Evolutionary conservation across 2,797 vertebrate species (phyloP).

Genomic region (Oryzias sinensis): DNA sequence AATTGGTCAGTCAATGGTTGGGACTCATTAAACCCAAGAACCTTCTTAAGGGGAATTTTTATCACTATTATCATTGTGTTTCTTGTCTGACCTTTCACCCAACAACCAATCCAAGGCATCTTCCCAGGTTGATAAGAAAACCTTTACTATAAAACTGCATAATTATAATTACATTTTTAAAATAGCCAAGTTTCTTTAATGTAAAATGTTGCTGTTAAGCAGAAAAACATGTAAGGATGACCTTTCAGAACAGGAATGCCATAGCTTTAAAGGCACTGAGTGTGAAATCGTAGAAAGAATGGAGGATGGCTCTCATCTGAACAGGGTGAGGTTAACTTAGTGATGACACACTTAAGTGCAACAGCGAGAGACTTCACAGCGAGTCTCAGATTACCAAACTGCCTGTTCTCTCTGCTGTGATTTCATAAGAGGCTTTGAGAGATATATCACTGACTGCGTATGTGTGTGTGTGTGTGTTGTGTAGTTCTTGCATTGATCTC

Average conservation of each 20-base stretch:
- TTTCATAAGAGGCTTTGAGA: conserved; percentile 65
- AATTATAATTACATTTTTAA: too few relatives aligned
- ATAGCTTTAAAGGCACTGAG: neutral
- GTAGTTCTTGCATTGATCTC: conserved; percentile 53
- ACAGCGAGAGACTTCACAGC: conserved; percentile 29
- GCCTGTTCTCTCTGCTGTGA: conserved; percentile 49
- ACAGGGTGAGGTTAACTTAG: conserved; percentile 37
- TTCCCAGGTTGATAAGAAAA: too few relatives aligned
- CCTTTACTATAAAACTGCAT: too few relatives aligned
- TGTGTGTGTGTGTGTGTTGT: conserved; percentile 1
- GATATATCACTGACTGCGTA: conserved; percentile 26
- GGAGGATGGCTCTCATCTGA: conserved; percentile 27
- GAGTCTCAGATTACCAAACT: conserved; percentile 58
- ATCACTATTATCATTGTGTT: too few relatives aligned
- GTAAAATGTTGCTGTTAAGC: too few relatives aligned
- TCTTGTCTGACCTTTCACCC: too few relatives aligned
- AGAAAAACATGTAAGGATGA: neutral
- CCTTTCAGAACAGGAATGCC: conserved; percentile 7
- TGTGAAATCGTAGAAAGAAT: conserved; percentile 10
- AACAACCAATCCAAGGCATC: too few relatives aligned
- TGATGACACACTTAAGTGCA: conserved; percentile 55
- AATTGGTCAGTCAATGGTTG: too few relatives aligned
- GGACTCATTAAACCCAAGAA: too few relatives aligned
- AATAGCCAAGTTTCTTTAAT: too few relatives aligned
- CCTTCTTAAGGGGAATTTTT: too few relatives aligned